A percentile compares a stretch with the other conserved stretches of the same genome.
phyloP scores from a whole-genome alignment of 92 coral and sea anemone species.

The Heliopora coerulea region DNA sequence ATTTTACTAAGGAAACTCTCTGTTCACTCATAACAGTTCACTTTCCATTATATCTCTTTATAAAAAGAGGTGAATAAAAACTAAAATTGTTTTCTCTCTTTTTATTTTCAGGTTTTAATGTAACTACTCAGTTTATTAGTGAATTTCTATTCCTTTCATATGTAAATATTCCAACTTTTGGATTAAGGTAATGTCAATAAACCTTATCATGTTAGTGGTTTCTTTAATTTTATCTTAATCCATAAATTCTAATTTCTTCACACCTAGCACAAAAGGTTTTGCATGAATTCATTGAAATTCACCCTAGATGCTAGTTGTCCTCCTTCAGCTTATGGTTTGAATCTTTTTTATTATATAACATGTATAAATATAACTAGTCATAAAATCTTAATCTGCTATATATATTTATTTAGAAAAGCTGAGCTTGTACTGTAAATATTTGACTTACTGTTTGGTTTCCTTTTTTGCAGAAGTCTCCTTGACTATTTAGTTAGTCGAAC shows the following conservation, averaged over 20 bases:
- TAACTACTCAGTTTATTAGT: constrained; percentile 63
- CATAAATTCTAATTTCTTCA: too few species aligned
- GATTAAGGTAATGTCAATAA: constrained; percentile 64
- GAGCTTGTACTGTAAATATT: too few species aligned
- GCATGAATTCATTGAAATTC: not conserved
- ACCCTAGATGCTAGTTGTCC: not conserved
- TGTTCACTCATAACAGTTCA: too few species aligned
- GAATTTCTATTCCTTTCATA: constrained; percentile 72
- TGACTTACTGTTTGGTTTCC: not conserved
- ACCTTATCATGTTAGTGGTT: not conserved
- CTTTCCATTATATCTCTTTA: too few species aligned
- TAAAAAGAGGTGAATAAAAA: too few species aligned
- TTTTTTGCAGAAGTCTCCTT: constrained; percentile 60
- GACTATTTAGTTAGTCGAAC: constrained; percentile 67
- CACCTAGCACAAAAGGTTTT: not conserved
- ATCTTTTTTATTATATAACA: too few species aligned
- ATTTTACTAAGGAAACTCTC: too few species aligned
- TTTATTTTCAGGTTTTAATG: constrained; percentile 57
- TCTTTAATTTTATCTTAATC: too few species aligned
- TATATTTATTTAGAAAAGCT: too few species aligned
- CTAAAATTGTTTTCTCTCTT: not conserved
- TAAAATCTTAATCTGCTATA: too few species aligned
- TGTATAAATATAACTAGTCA: too few species aligned
- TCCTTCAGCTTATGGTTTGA: too few species aligned
- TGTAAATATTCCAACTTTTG: constrained; percentile 68